Evolutionary conservation across 2,113 vertebrate genomes (phyloP).

Genomic region (Ceyx melanurus): DNA sequence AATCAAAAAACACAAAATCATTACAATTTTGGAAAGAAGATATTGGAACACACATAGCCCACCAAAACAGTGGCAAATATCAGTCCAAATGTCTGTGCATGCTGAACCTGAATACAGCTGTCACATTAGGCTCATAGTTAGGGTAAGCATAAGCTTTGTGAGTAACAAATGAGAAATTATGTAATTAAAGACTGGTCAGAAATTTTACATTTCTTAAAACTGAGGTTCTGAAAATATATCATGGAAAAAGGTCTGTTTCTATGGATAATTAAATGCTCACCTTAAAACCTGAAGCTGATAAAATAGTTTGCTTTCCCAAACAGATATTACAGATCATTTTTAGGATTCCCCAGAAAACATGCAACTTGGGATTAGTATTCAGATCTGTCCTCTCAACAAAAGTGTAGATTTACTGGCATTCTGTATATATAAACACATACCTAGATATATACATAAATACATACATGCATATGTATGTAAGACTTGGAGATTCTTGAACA

Average conservation of each 20-base stretch:
- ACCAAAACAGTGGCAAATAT: background rate
- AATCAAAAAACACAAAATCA: background rate
- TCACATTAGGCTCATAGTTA: background rate
- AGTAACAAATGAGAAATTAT: background rate
- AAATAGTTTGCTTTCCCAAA: background rate
- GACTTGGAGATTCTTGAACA: background rate
- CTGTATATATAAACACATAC: too few relatives aligned
- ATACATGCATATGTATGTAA: too few relatives aligned
- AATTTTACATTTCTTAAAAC: background rate
- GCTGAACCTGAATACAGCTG: background rate
- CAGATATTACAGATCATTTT: background rate
- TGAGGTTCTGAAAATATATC: background rate
- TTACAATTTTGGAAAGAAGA: background rate
- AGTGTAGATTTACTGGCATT: background rate
- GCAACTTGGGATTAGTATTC: background rate
- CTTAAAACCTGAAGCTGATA: background rate
- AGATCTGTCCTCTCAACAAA: background rate
- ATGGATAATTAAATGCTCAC: background rate
- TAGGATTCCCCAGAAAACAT: background rate
- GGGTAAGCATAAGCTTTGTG: background rate
- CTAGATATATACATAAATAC: rapidly evolving
- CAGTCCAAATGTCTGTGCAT: background rate
- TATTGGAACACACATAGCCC: background rate
- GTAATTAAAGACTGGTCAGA: background rate
- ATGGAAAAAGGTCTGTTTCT: background rate